Percentiles rank a stretch among this genome's conserved stretches.
Conservation (phyloP, 2,797 vertebrate species). For the Lepus oiostolus region DNA sequence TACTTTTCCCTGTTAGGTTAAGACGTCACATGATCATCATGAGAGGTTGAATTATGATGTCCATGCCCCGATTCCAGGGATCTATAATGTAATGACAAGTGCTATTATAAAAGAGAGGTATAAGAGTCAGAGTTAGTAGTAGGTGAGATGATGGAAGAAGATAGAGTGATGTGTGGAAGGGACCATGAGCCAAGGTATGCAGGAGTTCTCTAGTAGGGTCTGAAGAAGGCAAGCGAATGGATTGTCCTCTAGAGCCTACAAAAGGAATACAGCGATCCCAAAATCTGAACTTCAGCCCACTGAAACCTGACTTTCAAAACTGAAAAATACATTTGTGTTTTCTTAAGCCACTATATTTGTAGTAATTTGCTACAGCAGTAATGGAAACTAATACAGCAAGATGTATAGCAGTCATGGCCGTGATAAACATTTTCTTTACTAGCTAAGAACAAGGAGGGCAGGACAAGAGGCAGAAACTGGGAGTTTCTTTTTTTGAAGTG, state of each 20-base stretch:
- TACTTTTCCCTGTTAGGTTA: background rate
- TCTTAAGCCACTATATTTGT: background rate
- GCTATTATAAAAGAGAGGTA: background rate
- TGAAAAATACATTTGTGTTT: background rate
- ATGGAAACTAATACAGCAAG: background rate
- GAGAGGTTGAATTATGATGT: background rate
- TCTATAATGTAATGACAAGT: background rate
- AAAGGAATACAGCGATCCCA: background rate
- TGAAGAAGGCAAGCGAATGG: background rate
- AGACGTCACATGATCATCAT: background rate
- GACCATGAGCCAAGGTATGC: background rate
- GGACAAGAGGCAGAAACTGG: background rate
- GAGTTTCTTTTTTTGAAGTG: background rate
- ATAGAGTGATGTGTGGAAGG: background rate
- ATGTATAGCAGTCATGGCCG: background rate
- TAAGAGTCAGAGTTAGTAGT: background rate
- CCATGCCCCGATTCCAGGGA: background rate
- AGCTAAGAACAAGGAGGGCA: background rate
- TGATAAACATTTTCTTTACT: background rate
- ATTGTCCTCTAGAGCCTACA: too few species aligned
- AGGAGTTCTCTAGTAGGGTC: background rate
- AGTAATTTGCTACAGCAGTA: background rate
- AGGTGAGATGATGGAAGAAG: background rate
- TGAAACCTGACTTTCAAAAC: background rate
- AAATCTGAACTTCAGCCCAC: background rate